Evolutionary conservation across 2,888 invertebrate species (phyloP), one percentile per base, ranked within the genome.

Genomic region (Macropis europaea): DNA sequence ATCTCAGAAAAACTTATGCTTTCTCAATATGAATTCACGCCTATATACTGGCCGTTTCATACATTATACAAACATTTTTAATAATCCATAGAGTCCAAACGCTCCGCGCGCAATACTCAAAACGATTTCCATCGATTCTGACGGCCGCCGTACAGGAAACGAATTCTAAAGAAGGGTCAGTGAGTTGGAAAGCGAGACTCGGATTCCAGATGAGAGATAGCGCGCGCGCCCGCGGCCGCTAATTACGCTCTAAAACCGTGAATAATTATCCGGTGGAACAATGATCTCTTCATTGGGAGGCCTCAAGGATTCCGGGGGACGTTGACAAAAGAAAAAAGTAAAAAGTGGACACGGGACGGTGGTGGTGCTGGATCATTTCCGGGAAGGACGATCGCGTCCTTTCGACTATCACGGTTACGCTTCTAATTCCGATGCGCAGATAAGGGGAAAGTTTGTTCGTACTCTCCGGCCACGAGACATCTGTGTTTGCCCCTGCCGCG

Each of bases 401-500:
- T 15, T 43, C 54, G 66, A 66, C 70, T 61, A 74, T 61, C 69
- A 11, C 34, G 45, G 19, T 50, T 43, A 67, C 9, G 45, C 30
- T 53, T 50, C 42, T 40, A 50, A 50, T 47, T 69, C n/a, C 57
- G 59, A 59, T n/a, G 38, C 7, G 15, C n/a, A 67, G 76, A 78
- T 76, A 80, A 72, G 64, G 47, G n/a, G 57, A 50, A 60, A 63
- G n/a, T 62, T 67, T 52, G 19, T 24, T 63, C 42, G 53, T 7
- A 24, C 43, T 17, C n/a, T n/a, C n/a, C n/a, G n/a, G n/a, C 48
- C 34, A n/a, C 30, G 24, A 34, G 59, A 72, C 67, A 68, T 82
- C 73, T 72, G 82, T 76, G 79, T 80, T 80, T 81, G 67, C 53
- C 50, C 38, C 61, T 57, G 52, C 50, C 48, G 59, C 19, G n/a